phyloP scores from a whole-genome alignment of 2,888 invertebrate genomes.

The Melanotus villosus region DNA sequence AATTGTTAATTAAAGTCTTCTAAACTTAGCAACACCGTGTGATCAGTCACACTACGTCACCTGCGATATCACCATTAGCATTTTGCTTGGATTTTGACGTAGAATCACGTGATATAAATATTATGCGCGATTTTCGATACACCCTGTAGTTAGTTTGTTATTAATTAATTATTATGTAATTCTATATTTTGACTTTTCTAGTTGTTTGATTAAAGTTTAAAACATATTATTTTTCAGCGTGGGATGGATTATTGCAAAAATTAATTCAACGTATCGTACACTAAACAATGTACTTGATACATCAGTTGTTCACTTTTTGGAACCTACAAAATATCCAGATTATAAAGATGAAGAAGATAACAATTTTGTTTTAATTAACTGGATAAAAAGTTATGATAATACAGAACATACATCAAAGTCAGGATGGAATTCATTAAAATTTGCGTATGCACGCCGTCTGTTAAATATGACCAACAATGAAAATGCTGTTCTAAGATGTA shows the following conservation, averaged over 20 bases:
- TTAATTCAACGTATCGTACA: slow-evolving; percentile 59
- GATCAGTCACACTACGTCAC: too few relatives aligned
- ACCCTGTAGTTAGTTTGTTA: too few relatives aligned
- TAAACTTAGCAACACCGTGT: too few relatives aligned
- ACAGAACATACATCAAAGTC: slow-evolving; percentile 40
- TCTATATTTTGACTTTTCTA: too few relatives aligned
- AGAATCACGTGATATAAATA: too few relatives aligned
- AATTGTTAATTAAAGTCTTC: too few relatives aligned
- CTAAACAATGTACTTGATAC: slow-evolving; percentile 63
- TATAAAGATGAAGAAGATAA: slow-evolving; percentile 35
- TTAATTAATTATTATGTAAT: too few relatives aligned
- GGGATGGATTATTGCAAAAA: slow-evolving; percentile 61
- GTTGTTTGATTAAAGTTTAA: too few relatives aligned
- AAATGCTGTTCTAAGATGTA: slow-evolving; percentile 73
- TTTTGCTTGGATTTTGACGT: too few relatives aligned
- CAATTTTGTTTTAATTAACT: slow-evolving; percentile 33
- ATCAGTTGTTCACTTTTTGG: slow-evolving; percentile 61
- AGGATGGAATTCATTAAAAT: slow-evolving; percentile 60
- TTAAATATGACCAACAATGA: slow-evolving; percentile 78
- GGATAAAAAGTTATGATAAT: slow-evolving; percentile 30
- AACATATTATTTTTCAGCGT: slow-evolving; percentile 35
- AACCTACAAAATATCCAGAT: slow-evolving; percentile 50
- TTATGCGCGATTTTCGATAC: too few relatives aligned
- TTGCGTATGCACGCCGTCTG: slow-evolving; percentile 73
- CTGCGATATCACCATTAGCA: too few relatives aligned